A percentile compares a stretch with the other conserved stretches of the same genome.
phyloP scores from a whole-genome alignment of 2,888 invertebrate genomes.

The Pristionchus arcanus region DNA sequence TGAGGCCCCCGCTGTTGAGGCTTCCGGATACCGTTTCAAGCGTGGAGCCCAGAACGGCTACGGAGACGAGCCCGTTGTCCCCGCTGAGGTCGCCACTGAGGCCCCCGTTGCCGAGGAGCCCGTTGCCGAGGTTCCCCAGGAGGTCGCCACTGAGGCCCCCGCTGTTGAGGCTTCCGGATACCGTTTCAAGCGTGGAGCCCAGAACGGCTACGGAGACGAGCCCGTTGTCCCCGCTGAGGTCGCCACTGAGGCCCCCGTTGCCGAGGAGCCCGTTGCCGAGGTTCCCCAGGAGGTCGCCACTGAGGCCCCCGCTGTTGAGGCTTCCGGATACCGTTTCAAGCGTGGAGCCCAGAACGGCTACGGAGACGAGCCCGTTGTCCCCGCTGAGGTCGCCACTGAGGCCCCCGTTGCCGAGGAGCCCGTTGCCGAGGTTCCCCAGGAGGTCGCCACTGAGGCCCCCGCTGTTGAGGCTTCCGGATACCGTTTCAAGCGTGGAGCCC shows the following conservation, averaged over 20 bases:
- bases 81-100: slow-evolving; percentile 57
- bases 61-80: slow-evolving; percentile 45
- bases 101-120: slow-evolving; percentile 51
- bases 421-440: slow-evolving; percentile 47
- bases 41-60: no score
- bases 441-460: slow-evolving; percentile 48
- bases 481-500: slow-evolving; percentile 58
- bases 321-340: no score
- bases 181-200: slow-evolving; percentile 59
- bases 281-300: not conserved
- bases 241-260: slow-evolving; percentile 51
- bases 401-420: slow-evolving; percentile 51
- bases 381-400: slow-evolving; percentile 60
- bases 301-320: not conserved
- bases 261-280: not conserved
- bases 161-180: slow-evolving; percentile 57
- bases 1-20: no score
- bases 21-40: no score
- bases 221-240: slow-evolving; percentile 59
- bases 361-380: slow-evolving; percentile 16
- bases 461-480: slow-evolving; percentile 43
- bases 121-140: slow-evolving; percentile 59
- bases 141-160: slow-evolving; percentile 56
- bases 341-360: no score
- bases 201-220: slow-evolving; percentile 68